Percentiles rank a stretch among this genome's conserved stretches.
Evolutionary conservation across 2,797 vertebrate species (phyloP).

Genomic region (Platyrinchus mystaceus): DNA sequence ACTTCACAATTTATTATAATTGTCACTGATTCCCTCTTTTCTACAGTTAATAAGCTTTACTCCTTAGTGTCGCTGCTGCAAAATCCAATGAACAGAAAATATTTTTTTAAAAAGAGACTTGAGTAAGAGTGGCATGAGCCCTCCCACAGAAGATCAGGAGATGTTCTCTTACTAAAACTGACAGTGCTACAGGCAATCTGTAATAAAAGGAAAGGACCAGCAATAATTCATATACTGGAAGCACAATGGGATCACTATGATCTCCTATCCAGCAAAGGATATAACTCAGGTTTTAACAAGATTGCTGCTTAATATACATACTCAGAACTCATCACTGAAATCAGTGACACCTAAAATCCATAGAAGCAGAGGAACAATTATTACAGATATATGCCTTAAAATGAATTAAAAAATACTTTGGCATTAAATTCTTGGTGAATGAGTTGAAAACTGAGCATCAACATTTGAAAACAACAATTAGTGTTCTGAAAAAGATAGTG

Average conservation of each 20-base stretch:
- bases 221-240: not conserved
- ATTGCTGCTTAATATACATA: not conserved
- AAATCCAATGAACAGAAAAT: not conserved
- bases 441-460: not conserved
- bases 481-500: not conserved
- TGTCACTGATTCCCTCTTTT: not conserved
- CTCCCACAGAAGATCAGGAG: not conserved
- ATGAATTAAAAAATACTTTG: not conserved
- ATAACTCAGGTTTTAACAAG: not conserved
- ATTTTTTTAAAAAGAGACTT: not conserved
- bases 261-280: not conserved
- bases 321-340: not conserved
- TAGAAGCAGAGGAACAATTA: not conserved
- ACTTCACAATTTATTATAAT: not conserved
- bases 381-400: not conserved
- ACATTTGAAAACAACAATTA: not conserved
- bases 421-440: not conserved
- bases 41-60: not conserved
- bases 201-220: not conserved
- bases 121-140: not conserved
- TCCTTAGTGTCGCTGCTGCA: not conserved
- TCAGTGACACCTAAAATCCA: not conserved
- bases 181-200: not conserved
- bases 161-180: not conserved
- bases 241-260: not conserved